A percentile compares a stretch with the other conserved stretches of the same genome.
phyloP scores from a whole-genome alignment of 2,113 vertebrate genomes.

The Tychaedon coryphoeus region DNA sequence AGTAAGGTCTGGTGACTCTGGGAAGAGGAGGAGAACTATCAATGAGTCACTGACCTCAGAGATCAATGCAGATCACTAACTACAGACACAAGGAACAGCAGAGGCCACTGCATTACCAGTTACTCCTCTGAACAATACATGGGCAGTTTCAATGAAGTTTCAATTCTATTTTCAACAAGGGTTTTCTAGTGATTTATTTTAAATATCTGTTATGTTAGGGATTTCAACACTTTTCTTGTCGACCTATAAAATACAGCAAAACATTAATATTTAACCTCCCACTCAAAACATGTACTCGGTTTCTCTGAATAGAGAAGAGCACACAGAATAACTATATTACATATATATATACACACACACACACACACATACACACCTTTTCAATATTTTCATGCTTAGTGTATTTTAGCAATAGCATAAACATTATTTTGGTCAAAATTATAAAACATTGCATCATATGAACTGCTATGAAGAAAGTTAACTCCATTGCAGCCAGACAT shows the following conservation, averaged over 20 bases:
- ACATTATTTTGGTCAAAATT: neutral
- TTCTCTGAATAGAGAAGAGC: neutral
- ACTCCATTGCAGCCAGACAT: neutral
- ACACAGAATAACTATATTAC: neutral
- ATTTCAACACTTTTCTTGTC: neutral
- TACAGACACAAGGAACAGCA: neutral
- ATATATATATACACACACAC: neutral
- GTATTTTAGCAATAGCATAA: neutral
- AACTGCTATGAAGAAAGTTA: neutral
- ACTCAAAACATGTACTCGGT: neutral
- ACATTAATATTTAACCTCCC: neutral
- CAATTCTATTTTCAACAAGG: neutral
- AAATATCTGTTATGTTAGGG: neutral
- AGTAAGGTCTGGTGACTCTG: neutral
- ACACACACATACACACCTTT: neutral
- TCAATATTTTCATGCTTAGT: neutral
- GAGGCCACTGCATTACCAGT: neutral
- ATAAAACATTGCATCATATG: neutral
- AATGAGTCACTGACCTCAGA: neutral
- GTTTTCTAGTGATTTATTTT: neutral
- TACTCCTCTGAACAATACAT: neutral
- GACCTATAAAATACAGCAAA: neutral
- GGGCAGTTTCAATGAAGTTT: neutral
- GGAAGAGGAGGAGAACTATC: neutral
- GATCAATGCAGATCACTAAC: neutral